Evolutionary conservation across 1,140 invertebrate genomes (phyloP).

Genomic region (Philopotamus ludificatus): DNA sequence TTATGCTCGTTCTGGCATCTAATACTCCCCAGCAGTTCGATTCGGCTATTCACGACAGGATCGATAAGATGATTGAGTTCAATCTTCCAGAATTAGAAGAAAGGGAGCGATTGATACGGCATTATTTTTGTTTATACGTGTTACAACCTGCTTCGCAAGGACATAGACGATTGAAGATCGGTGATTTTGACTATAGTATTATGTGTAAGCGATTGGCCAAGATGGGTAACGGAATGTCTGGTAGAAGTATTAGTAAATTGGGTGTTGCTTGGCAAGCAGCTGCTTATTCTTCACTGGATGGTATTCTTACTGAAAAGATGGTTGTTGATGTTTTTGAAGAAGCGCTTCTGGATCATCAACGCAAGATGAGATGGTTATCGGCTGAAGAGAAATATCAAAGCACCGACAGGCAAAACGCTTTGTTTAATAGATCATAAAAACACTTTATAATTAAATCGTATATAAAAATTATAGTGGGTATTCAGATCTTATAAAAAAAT

Average conservation of each 20-base stretch:
- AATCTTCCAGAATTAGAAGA: constrained; percentile 86
- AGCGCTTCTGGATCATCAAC: constrained; percentile 79
- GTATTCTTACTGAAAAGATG: constrained; percentile 89
- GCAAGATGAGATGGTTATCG: constrained; percentile 60
- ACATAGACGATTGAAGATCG: constrained; percentile 82
- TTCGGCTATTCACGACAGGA: constrained; percentile 91
- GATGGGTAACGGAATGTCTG: constrained; percentile 91
- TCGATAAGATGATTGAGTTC: constrained; percentile 98
- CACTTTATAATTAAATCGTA: no score
- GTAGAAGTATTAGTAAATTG: constrained; percentile 94
- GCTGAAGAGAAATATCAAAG: constrained; percentile 26
- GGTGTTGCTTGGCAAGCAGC: constrained; percentile 96
- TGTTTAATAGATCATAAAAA: no score
- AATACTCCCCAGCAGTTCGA: constrained; percentile 99
- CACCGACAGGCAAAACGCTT: no score
- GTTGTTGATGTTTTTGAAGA: constrained; percentile 82
- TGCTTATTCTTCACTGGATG: constrained; percentile 93
- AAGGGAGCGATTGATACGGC: constrained; percentile 85
- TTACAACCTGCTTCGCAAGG: constrained; percentile 82
- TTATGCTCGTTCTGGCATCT: constrained; percentile 97
- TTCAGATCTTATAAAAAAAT: no score
- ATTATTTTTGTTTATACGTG: constrained; percentile 97
- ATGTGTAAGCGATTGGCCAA: constrained; percentile 86
- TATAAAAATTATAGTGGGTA: no score
- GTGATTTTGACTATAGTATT: constrained; percentile 89